A percentile compares a stretch with the other conserved stretches of the same genome.
These are phyloP conservation scores for Cephus runcator DNA, from an alignment of 2,888 invertebrate genomes.

Conservation along the genomic window DNA sequence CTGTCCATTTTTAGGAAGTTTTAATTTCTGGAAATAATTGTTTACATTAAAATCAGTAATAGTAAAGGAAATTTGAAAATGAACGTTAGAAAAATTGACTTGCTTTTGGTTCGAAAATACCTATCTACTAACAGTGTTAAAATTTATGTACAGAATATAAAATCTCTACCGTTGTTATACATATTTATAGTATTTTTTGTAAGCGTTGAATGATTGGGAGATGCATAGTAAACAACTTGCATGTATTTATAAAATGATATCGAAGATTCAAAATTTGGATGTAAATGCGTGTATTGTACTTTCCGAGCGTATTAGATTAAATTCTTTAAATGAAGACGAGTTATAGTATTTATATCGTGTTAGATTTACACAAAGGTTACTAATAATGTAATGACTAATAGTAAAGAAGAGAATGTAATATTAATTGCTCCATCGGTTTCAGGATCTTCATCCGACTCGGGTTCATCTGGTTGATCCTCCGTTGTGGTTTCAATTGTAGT, in stretches of 20 bases:
- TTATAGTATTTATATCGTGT: neutral
- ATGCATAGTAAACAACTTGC: neutral
- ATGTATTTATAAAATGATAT: neutral
- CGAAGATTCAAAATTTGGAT: neutral
- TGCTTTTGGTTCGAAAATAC: neutral
- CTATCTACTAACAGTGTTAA: too few species aligned
- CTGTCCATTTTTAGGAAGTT: neutral
- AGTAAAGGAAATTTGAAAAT: neutral
- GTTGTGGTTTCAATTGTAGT: neutral
- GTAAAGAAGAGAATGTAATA: neutral
- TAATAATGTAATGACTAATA: constrained; percentile 2
- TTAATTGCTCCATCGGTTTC: neutral
- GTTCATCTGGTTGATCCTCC: neutral
- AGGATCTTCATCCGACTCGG: too few species aligned
- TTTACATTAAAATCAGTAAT: neutral
- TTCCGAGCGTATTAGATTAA: neutral
- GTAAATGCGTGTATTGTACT: neutral
- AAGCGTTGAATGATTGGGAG: neutral
- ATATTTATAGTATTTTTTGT: neutral
- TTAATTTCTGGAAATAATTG: neutral
- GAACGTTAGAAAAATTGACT: neutral
- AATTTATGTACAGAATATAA: neutral
- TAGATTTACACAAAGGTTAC: neutral
- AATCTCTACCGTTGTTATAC: neutral
- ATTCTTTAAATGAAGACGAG: neutral